These are phyloP conservation scores for Chloebia gouldiae DNA, from an alignment of 2,113 vertebrate genomes.

Conservation along the genomic window DNA sequence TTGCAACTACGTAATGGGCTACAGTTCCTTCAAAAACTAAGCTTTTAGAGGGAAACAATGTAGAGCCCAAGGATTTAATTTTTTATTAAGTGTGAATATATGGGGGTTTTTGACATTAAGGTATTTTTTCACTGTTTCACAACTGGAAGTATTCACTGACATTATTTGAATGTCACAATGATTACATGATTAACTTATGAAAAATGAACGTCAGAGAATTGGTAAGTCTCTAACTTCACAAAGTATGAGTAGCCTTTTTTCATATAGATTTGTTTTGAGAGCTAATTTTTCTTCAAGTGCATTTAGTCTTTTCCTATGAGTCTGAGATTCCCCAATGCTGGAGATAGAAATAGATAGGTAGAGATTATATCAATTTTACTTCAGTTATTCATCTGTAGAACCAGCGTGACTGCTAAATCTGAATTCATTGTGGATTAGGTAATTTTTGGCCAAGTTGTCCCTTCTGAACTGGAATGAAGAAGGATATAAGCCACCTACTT, in stretches of 20 bases:
- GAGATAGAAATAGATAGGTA: too few relatives aligned
- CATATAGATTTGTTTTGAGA: background rate
- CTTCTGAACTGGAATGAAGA: background rate
- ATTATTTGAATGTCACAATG: background rate
- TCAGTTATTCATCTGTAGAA: background rate
- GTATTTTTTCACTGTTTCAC: background rate
- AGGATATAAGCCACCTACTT: background rate
- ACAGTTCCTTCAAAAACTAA: background rate
- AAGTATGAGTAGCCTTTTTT: background rate
- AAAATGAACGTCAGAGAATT: background rate
- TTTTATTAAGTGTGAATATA: background rate
- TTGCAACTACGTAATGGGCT: background rate
- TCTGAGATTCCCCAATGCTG: background rate
- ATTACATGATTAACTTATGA: background rate
- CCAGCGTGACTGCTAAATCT: background rate
- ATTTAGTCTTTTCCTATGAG: background rate
- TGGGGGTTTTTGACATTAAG: fast-evolving
- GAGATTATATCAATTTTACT: background rate
- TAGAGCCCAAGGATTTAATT: background rate
- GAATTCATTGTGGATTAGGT: background rate
- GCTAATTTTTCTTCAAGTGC: background rate
- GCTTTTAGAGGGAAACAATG: background rate
- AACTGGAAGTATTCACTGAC: background rate
- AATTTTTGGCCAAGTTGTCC: background rate
- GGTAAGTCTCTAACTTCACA: background rate